Evolutionary conservation across 2,797 vertebrate genomes (phyloP).

Genomic region (Podarcis siculus): DNA sequence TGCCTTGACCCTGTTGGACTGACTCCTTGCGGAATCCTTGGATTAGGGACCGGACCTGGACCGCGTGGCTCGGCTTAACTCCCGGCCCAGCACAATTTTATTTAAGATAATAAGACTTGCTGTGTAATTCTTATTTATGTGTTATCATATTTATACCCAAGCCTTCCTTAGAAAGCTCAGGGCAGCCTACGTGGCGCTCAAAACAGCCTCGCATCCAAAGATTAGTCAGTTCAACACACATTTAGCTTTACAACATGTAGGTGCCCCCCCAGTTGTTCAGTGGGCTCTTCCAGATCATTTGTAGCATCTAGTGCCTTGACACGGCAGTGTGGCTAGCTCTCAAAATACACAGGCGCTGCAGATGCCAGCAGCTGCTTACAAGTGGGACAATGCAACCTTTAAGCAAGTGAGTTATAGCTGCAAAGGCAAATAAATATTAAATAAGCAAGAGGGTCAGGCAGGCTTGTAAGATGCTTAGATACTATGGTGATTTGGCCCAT

Average conservation of each 20-base stretch:
- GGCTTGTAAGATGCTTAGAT: slow-evolving; percentile 26
- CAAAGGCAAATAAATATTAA: slow-evolving; percentile 71
- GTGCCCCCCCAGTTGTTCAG: too few species aligned
- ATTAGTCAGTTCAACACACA: neutral
- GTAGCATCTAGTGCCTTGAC: slow-evolving; percentile 44
- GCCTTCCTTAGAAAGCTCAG: neutral
- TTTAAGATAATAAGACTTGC: slow-evolving; percentile 31
- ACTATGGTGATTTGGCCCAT: slow-evolving; percentile 11
- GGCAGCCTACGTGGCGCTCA: neutral
- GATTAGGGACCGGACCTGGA: too few species aligned
- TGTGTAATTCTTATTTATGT: slow-evolving; percentile 48
- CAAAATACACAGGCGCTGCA: slow-evolving; percentile 40
- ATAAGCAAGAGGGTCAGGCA: slow-evolving; percentile 57
- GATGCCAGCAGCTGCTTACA: slow-evolving; percentile 40
- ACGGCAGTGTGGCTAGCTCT: slow-evolving; percentile 25
- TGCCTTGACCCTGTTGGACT: too few species aligned
- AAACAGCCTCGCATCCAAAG: neutral
- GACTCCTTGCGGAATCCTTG: too few species aligned
- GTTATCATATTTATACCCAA: neutral
- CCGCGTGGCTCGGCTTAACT: too few species aligned
- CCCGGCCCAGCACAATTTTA: too few species aligned
- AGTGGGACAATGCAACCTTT: slow-evolving; percentile 30
- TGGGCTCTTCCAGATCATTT: neutral
- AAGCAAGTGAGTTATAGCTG: slow-evolving; percentile 57
- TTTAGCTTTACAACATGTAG: neutral